Evolutionary conservation across 2,888 invertebrate genomes (phyloP), one percentile per base, ranked within the genome.

Genomic region (Lasioglossum vierecki): DNA sequence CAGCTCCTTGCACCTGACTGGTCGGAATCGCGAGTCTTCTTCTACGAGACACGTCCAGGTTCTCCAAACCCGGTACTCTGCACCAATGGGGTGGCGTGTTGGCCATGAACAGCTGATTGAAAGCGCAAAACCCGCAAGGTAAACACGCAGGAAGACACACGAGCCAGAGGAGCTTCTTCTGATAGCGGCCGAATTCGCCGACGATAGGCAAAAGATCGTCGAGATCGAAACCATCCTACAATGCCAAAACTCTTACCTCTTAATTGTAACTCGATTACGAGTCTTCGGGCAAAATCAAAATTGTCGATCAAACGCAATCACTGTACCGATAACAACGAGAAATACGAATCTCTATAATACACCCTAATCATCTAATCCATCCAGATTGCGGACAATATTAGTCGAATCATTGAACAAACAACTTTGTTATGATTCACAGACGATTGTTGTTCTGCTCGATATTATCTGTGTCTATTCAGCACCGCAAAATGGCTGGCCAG

Each of bases 101-200:
- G 6, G 98, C 97, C 98, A 99, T 98, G 95, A 99, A 99, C 60
- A 99, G 96, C 95, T 98, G 98, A 95, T 98, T 98, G 95, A 99
- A 98, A 6, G 98, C 98, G 95, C 98, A 98, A 95, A 98, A 98
- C 49, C 98, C 98, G 92, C 98, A 98, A 0, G 98, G 98, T 91
- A 99, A 96, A 93, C 98, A 98, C 4, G 98, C 98, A 26, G 98
- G 98, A 86, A 98, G 95, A 92, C 98, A 98, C 83, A 99, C 97
- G 78, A 98, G 96, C 97, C 98, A 98, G 39, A 98, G 95, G 85
- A 98, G 95, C 78, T 97, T 95, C 94, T 98, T 98, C 94, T 99
- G 99, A 95, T 98, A 99, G 63, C 96, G 96, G 74, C 99, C 99
- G 94, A 98, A 98, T 94, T 98, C 98, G 3, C 98, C 99, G 85